Evolutionary conservation across 2,888 invertebrate species (phyloP).

Genomic region (Hyposoter didymator): DNA sequence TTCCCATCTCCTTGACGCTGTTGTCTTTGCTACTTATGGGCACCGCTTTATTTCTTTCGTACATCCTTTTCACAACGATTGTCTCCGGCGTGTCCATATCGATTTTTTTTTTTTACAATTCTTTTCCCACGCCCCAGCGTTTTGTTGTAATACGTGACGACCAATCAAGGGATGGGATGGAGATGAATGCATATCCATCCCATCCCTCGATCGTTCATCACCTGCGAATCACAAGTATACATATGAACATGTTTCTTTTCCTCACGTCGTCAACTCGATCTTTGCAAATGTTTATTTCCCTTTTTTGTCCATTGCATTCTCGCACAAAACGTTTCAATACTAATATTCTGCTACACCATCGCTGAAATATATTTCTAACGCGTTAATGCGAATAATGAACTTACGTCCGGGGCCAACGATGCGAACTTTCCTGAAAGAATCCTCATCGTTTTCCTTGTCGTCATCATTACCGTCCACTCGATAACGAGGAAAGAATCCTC

Average conservation of each 20-base stretch:
- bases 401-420: conserved; percentile 21
- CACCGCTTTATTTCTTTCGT: conserved; percentile 15
- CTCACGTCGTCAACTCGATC: conserved; percentile 19
- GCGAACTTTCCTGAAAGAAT: conserved; percentile 23
- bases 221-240: conserved; percentile 28
- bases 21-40: conserved; percentile 16
- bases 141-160: background rate
- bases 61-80: conserved; percentile 14
- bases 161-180: too few relatives aligned
- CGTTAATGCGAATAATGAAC: conserved; percentile 20
- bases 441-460: conserved; percentile 17
- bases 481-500: conserved; percentile 12
- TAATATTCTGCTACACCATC: conserved; percentile 16
- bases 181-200: conserved; percentile 9
- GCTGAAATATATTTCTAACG: conserved; percentile 10
- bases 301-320: conserved; percentile 12
- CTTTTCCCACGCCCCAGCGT: conserved; percentile 13
- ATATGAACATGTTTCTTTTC: conserved; percentile 19
- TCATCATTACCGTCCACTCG: conserved; percentile 20
- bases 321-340: conserved; percentile 18
- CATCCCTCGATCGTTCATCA: conserved; percentile 19
- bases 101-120: conserved; percentile 19
- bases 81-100: conserved; percentile 16
- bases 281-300: conserved; percentile 19
- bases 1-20: conserved; percentile 17